A percentile compares a stretch with the other conserved stretches of the same genome.
Conservation (phyloP, 2,113 vertebrate genomes). For the Microcebus murinus region DNA sequence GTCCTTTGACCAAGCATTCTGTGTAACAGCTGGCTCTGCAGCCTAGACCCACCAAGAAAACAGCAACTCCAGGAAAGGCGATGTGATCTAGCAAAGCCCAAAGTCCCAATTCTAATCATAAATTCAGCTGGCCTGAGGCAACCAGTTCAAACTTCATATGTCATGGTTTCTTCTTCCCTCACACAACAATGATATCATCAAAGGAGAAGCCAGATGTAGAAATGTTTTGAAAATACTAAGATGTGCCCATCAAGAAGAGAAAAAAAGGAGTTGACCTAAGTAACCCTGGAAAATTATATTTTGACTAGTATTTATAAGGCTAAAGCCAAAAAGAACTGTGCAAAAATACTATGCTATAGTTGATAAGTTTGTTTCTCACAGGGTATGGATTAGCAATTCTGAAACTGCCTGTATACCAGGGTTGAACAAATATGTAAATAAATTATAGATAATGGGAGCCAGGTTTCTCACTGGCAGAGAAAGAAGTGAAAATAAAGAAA, state of each 20-base stretch:
- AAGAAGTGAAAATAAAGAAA: neutral
- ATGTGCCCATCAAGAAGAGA: neutral
- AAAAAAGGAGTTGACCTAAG: neutral
- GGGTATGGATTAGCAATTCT: neutral
- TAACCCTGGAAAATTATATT: neutral
- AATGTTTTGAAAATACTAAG: slow-evolving; percentile 6
- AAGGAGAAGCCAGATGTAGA: neutral
- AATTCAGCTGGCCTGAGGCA: neutral
- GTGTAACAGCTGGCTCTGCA: neutral
- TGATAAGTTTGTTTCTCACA: neutral
- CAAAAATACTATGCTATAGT: neutral
- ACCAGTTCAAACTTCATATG: neutral
- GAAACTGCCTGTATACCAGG: neutral
- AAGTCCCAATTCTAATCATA: neutral
- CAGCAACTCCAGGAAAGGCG: neutral
- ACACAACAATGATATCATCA: neutral
- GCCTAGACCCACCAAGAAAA: neutral
- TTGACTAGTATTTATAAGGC: neutral
- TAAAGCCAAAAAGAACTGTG: neutral
- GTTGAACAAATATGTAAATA: neutral
- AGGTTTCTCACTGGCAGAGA: neutral
- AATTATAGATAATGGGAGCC: neutral
- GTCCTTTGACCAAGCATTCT: neutral
- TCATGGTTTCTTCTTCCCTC: neutral
- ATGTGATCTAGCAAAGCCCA: neutral